Evolutionary conservation across 2,797 vertebrate genomes (phyloP).

Genomic region (Esox lucius): DNA sequence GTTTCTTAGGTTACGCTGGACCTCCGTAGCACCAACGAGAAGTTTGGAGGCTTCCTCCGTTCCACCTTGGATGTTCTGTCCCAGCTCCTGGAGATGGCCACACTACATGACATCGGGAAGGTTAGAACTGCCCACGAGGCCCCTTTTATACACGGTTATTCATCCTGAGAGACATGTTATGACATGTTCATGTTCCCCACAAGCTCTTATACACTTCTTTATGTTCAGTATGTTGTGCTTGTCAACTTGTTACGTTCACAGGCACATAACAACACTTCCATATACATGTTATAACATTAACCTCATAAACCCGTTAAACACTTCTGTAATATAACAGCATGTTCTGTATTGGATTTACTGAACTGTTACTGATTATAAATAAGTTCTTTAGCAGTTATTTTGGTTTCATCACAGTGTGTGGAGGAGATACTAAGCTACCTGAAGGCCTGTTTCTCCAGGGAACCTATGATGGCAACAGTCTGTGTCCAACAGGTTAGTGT

Average conservation of each 20-base stretch:
- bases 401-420: conserved; percentile 79
- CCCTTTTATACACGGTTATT: neutral
- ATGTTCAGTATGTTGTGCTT: too few species aligned
- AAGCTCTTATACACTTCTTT: too few species aligned
- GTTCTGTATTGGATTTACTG: too few species aligned
- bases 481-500: conserved; percentile 94
- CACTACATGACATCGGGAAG: conserved; percentile 94
- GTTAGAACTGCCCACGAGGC: conserved; percentile 58
- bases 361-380: too few species aligned
- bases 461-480: conserved; percentile 93
- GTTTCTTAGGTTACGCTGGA: conserved; percentile 88
- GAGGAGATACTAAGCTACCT: conserved; percentile 96
- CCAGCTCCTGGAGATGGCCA: conserved; percentile 92
- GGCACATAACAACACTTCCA: too few species aligned
- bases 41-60: conserved; percentile 91
- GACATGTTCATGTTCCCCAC: too few species aligned
- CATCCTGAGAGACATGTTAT: too few species aligned
- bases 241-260: too few species aligned
- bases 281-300: too few species aligned
- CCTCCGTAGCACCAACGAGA: conserved; percentile 91
- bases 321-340: too few species aligned
- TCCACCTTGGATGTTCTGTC: conserved; percentile 91
- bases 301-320: too few species aligned
- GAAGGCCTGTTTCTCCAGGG: conserved; percentile 93
- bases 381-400: too few species aligned